Evolutionary conservation across 2,113 vertebrate genomes (phyloP).

Genomic region (Gadus chalcogrammus): DNA sequence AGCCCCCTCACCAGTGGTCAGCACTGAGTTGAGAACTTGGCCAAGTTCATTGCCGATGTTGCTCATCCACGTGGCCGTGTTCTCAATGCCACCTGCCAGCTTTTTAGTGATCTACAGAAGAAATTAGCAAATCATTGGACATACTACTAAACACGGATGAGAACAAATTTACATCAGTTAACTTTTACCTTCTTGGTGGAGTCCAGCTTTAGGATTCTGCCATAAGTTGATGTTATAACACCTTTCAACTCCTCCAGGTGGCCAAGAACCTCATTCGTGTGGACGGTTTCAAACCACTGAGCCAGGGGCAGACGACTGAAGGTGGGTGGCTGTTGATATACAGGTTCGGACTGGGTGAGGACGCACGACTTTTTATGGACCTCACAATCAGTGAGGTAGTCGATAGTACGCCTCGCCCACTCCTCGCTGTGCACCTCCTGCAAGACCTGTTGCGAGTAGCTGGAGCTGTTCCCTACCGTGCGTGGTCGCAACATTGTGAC

Average conservation of each 20-base stretch:
- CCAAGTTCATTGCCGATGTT: too few species aligned
- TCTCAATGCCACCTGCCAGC: constrained; percentile 25
- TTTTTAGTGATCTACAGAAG: constrained; percentile 36
- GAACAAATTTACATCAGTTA: too few species aligned
- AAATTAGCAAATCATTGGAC: constrained; percentile 3
- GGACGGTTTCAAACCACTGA: constrained; percentile 39
- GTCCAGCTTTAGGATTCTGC: too few species aligned
- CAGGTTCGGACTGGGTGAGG: not conserved
- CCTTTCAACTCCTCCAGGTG: constrained; percentile 6
- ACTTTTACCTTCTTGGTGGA: too few species aligned
- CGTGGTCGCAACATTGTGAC: not conserved
- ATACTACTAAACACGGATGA: too few species aligned
- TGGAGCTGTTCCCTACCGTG: constrained; percentile 22
- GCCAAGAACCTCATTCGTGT: constrained; percentile 15
- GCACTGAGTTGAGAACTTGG: too few species aligned
- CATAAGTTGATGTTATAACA: too few species aligned
- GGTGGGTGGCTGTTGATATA: constrained; percentile 10
- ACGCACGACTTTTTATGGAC: constrained; percentile 8
- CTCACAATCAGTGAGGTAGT: constrained; percentile 29
- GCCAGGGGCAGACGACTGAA: constrained; percentile 13
- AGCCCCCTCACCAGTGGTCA: too few species aligned
- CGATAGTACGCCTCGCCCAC: constrained; percentile 6
- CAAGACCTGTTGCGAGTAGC: constrained; percentile 12
- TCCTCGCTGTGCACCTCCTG: constrained; percentile 30
- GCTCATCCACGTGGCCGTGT: constrained; percentile 32